Conservation (phyloP, 1,140 invertebrate genomes). For the Caerostris extrusa region DNA sequence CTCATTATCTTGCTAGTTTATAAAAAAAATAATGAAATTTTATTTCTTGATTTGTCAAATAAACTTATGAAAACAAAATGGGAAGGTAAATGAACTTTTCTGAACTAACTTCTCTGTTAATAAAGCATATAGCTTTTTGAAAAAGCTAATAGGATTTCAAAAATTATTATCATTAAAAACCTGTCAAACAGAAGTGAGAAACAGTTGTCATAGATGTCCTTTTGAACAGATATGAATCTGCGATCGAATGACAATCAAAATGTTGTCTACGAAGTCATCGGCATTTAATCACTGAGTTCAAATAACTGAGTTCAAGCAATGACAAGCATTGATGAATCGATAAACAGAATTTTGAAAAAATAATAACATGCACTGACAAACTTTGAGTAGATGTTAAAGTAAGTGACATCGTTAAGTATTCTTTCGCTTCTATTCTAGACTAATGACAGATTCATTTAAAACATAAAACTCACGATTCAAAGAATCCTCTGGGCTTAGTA, state of each 20-base stretch:
- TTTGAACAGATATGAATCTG: not conserved
- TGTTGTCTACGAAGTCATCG: not conserved
- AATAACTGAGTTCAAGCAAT: not conserved
- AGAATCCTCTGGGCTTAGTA: not conserved
- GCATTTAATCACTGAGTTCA: not conserved
- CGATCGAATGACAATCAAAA: not conserved
- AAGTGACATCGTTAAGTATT: not conserved
- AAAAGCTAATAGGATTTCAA: not conserved
- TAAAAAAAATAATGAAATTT: no score
- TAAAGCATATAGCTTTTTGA: not conserved
- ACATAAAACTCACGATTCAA: not conserved
- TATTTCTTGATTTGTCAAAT: no score
- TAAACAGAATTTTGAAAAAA: not conserved
- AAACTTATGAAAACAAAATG: not conserved
- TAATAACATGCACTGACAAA: not conserved
- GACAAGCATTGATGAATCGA: conserved; percentile 7
- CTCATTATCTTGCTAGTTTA: no score
- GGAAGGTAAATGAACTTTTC: not conserved
- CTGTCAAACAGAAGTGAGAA: not conserved
- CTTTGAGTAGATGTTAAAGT: not conserved
- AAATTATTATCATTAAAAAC: conserved; percentile 1
- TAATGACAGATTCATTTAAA: conserved; percentile 9
- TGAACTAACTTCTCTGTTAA: not conserved
- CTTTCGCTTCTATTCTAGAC: not conserved
- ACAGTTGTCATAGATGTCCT: not conserved